Conservation (phyloP, 1,140 invertebrate species). For the Aporrectodea caliginosa region DNA sequence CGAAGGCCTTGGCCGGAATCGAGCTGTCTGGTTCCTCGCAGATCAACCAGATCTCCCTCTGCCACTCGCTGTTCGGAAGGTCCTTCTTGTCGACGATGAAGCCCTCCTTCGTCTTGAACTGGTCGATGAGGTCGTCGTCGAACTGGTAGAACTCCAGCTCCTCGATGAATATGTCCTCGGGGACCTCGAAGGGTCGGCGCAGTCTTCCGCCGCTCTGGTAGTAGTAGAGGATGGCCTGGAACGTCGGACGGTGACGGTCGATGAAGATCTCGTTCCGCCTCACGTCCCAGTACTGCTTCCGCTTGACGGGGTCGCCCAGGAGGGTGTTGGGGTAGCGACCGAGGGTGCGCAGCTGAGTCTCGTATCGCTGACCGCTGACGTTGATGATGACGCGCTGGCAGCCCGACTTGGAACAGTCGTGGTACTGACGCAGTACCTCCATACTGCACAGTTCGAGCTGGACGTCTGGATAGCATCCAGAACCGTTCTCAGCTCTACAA, state of each 20-base stretch:
- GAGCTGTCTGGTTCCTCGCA: constrained; percentile 53
- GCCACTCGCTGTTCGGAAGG: background rate
- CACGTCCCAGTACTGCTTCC: constrained; percentile 84
- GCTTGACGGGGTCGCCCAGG: constrained; percentile 86
- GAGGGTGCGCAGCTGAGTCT: constrained; percentile 89
- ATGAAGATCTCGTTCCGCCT: constrained; percentile 98
- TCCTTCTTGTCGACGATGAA: constrained; percentile 35
- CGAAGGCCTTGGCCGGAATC: constrained; percentile 45
- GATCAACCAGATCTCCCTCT: constrained; percentile 45
- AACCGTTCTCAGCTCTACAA: background rate
- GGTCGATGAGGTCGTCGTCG: constrained; percentile 44
- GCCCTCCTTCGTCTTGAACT: constrained; percentile 52
- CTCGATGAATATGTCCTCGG: constrained; percentile 63
- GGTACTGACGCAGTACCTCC: background rate
- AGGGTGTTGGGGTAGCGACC: constrained; percentile 77
- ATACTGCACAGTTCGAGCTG: background rate
- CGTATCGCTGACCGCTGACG: constrained; percentile 94
- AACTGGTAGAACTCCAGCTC: constrained; percentile 55
- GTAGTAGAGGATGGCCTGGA: constrained; percentile 89
- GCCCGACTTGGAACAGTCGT: background rate
- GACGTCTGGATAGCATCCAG: background rate
- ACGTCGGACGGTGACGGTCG: constrained; percentile 92
- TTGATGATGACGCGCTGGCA: constrained; percentile 75
- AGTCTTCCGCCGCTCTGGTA: constrained; percentile 97
- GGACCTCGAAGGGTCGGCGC: constrained; percentile 93